Evolutionary conservation across 2,113 vertebrate species (phyloP), one percentile per base, ranked within the genome.

Genomic region (Motacilla alba): DNA sequence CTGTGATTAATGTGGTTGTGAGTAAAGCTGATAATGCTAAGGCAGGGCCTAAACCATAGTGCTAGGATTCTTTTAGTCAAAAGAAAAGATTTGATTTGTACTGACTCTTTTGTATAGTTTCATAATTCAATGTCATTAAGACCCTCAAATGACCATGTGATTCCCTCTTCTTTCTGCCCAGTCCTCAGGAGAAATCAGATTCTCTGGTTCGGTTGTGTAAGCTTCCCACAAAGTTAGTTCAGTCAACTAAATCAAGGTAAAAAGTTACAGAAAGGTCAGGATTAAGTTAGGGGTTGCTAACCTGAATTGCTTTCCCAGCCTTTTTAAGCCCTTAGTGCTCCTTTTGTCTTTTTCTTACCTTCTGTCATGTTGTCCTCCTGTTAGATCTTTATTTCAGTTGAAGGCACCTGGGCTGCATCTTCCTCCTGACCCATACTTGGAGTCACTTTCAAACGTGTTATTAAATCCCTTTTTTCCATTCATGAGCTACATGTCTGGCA

Each of bases 171-270:
- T 86, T 74, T 93, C 76, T 92, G 46, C 59, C 33, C 14, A 58
- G 37, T 46, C 58, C 90, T 89, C 49, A 62, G 93, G 53, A 72
- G 89, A 94, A 89, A 87, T 94, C 87, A 84, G 31, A 53, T 43
- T 87, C 59, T 89, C 22, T 31, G 35, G 30, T 78, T 93, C 89
- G 87, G 89, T 81, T 89, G 39, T 90, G 66, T 37, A 89, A 93
- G 89, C 96, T 96, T 96, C 96, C 94, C 93, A 94, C 93, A 92
- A 94, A 93, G 93, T 95, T 96, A 95, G 89, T 93, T 96, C 94
- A 93, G 94, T 89, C 93, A 94, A 87, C 73, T 95, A 95, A 94
- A 97, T 96, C 91, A 96, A 95, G 89, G 70, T 56, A 73, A 95
- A 93, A 94, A 96, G 90, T 95, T 96, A 75, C 31, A 83, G 75